phyloP scores from a whole-genome alignment of 2,113 vertebrate genomes.

The Ictalurus furcatus region DNA sequence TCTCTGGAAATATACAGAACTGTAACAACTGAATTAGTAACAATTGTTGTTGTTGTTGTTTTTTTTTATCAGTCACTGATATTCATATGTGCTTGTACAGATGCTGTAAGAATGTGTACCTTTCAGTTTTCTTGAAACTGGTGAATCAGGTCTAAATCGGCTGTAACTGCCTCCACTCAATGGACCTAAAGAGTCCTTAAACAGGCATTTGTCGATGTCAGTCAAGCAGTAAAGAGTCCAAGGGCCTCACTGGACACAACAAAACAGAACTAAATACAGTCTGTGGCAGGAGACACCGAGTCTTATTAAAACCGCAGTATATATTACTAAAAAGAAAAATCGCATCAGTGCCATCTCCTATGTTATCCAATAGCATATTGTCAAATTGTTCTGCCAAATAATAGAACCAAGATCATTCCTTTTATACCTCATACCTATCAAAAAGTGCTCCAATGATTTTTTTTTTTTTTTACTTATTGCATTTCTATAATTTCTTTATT shows the following conservation, averaged over 20 bases:
- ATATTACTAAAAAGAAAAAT: not conserved
- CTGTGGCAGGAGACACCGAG: not conserved
- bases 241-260: not conserved
- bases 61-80: not conserved
- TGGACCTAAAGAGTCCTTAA: constrained; percentile 6
- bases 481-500: constrained; percentile 51
- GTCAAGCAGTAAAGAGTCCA: constrained; percentile 7
- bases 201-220: constrained; percentile 26
- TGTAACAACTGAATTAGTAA: not conserved
- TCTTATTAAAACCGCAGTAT: constrained; percentile 21
- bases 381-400: constrained; percentile 51
- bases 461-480: constrained; percentile 35
- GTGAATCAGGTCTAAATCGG: constrained; percentile 15
- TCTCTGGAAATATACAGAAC: not conserved
- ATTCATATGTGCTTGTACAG: constrained; percentile 4
- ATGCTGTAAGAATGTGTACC: constrained; percentile 7
- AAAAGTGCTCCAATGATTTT: constrained; percentile 38
- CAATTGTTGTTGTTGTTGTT: not conserved
- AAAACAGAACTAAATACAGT: constrained; percentile 6
- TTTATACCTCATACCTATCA: constrained; percentile 44
- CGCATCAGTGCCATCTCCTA: constrained; percentile 9
- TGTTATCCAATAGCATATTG: constrained; percentile 20
- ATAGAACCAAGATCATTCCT: constrained; percentile 39
- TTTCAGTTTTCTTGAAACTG: constrained; percentile 19
- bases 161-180: not conserved